phyloP scores from a whole-genome alignment of 2,113 vertebrate genomes.

The Mionectes macconnelli region DNA sequence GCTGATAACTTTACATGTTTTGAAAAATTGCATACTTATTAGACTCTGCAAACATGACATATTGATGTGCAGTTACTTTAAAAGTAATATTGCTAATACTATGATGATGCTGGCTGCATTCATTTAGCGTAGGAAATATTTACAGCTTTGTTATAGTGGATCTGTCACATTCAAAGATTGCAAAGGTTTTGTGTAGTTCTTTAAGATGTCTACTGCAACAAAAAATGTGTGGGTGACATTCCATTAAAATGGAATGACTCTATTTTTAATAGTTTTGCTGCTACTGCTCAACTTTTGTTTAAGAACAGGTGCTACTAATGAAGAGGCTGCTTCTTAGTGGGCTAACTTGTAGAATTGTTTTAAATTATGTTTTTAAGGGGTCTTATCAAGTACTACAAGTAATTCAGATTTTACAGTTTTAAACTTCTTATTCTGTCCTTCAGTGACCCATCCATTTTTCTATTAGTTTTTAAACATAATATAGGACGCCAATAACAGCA shows the following conservation, averaged over 20 bases:
- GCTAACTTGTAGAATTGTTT: slow-evolving; percentile 65
- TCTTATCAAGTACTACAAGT: slow-evolving; percentile 58
- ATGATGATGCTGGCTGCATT: slow-evolving; percentile 75
- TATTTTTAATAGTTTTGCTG: slow-evolving; percentile 70
- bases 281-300: slow-evolving; percentile 72
- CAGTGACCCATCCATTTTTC: slow-evolving; percentile 25
- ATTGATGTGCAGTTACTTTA: slow-evolving; percentile 76
- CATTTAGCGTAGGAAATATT: slow-evolving; percentile 76
- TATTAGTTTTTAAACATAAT: slow-evolving; percentile 41
- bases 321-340: slow-evolving; percentile 70
- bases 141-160: slow-evolving; percentile 75
- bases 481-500: slow-evolving; percentile 26
- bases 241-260: slow-evolving; percentile 68
- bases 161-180: slow-evolving; percentile 70
- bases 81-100: slow-evolving; percentile 74
- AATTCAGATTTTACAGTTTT: slow-evolving; percentile 63
- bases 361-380: slow-evolving; percentile 51
- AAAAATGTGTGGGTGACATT: slow-evolving; percentile 65
- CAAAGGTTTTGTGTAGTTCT: slow-evolving; percentile 73
- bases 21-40: slow-evolving; percentile 56
- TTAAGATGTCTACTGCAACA: slow-evolving; percentile 73
- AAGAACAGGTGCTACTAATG: slow-evolving; percentile 71
- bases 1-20: slow-evolving; percentile 75
- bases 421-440: slow-evolving; percentile 44
- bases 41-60: slow-evolving; percentile 72